Conservation (phyloP, 2,888 invertebrate species). For the Athrips mouffetella region DNA sequence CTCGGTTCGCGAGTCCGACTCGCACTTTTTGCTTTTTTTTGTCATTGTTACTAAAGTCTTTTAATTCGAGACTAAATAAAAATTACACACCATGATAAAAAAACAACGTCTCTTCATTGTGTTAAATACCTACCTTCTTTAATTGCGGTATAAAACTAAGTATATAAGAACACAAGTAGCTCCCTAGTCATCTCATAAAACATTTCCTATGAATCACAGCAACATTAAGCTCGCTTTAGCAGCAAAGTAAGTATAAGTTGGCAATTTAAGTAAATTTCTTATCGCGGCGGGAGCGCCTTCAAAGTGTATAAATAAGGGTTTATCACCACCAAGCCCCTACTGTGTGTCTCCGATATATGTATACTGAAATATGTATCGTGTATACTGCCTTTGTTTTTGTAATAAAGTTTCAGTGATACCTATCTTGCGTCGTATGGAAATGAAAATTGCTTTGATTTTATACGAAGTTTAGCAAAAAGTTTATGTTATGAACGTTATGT, state of each 20-base stretch:
- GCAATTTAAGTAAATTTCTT: conserved; percentile 57
- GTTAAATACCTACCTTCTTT: too few relatives aligned
- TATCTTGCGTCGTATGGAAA: neutral
- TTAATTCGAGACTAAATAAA: too few relatives aligned
- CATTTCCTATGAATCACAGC: conserved; percentile 5
- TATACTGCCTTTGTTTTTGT: conserved; percentile 2
- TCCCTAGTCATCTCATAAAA: neutral
- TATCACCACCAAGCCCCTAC: conserved; percentile 31
- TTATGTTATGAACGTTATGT: neutral
- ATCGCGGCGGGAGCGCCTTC: conserved; percentile 51
- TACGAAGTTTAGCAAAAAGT: neutral
- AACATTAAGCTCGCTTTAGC: conserved; percentile 7
- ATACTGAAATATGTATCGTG: neutral
- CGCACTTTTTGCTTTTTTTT: too few relatives aligned
- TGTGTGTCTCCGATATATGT: conserved; percentile 6
- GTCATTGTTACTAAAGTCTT: too few relatives aligned
- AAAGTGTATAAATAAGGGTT: conserved; percentile 51
- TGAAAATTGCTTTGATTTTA: neutral
- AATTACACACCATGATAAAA: too few relatives aligned
- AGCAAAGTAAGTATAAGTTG: conserved; percentile 23
- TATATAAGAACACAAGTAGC: neutral
- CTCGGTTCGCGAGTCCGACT: too few relatives aligned
- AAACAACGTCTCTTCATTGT: too few relatives aligned
- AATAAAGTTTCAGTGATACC: neutral
- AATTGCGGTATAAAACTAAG: too few relatives aligned